These are phyloP conservation scores for Euphydryas editha DNA, from an alignment of 2,888 invertebrate species.

Conservation along the genomic window DNA sequence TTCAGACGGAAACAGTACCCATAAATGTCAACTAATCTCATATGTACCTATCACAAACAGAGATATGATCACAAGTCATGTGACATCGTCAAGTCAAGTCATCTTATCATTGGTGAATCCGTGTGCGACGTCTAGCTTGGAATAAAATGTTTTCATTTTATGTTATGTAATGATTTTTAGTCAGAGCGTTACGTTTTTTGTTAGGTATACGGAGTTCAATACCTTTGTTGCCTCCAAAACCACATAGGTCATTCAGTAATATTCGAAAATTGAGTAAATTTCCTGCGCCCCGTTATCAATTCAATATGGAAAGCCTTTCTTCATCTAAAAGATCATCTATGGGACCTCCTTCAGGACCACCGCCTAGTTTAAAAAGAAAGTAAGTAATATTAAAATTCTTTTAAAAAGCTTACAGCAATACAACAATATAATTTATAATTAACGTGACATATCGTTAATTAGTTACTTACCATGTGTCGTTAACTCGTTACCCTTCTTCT, in stretches of 20 bases:
- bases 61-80: no score
- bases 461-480: no score
- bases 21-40: no score
- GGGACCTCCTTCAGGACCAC: conserved; percentile 70
- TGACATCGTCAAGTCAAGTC: no score
- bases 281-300: conserved; percentile 69
- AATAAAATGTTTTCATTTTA: neutral
- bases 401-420: neutral
- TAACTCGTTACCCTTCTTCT: no score
- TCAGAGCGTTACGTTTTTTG: conserved; percentile 1
- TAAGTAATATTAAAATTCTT: conserved; percentile 42
- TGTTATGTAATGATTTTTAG: neutral
- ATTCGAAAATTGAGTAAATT: conserved; percentile 50
- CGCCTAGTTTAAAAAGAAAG: conserved; percentile 65
- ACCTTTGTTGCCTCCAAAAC: conserved; percentile 51
- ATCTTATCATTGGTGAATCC: no score
- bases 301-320: conserved; percentile 51
- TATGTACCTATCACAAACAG: no score
- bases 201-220: conserved; percentile 65
- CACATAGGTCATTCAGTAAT: conserved; percentile 48
- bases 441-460: no score
- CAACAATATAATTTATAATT: neutral
- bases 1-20: no score
- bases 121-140: no score
- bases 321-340: conserved; percentile 56